Evolutionary conservation across 2,888 invertebrate species (phyloP).

Genomic region (Dione vanillae): DNA sequence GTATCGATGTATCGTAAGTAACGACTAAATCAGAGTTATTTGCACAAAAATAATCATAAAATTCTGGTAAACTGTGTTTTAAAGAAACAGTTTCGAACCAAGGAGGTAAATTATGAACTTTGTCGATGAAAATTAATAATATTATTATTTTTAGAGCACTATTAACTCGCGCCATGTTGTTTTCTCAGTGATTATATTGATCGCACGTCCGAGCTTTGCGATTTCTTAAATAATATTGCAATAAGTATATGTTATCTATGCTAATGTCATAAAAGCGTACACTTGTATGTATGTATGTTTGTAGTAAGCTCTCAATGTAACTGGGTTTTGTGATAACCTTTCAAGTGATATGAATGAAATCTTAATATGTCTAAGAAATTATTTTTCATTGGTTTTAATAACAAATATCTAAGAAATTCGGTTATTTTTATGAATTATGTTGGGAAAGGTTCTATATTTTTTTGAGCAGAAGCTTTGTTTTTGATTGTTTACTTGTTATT

Average conservation of each 20-base stretch:
- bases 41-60: constrained; percentile 10
- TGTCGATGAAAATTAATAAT: neutral
- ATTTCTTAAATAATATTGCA: neutral
- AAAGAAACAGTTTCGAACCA: neutral
- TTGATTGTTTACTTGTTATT: too few relatives aligned
- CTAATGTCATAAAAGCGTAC: too few relatives aligned
- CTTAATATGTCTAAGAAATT: too few relatives aligned
- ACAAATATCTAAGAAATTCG: too few relatives aligned
- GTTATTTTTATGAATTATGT: too few relatives aligned
- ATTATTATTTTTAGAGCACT: neutral
- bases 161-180: neutral
- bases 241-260: neutral
- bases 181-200: neutral
- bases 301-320: too few relatives aligned
- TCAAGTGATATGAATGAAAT: too few relatives aligned
- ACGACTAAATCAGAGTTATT: neutral
- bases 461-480: too few relatives aligned
- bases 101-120: constrained; percentile 6
- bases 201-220: neutral
- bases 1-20: neutral
- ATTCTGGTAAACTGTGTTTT: neutral
- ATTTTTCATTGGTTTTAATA: too few relatives aligned
- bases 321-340: too few relatives aligned
- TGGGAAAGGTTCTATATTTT: too few relatives aligned
- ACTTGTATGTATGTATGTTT: too few relatives aligned